Base-by-base conservation (phyloP, 2,888 invertebrate genomes). In the Gasteruption jaculator region DNA sequence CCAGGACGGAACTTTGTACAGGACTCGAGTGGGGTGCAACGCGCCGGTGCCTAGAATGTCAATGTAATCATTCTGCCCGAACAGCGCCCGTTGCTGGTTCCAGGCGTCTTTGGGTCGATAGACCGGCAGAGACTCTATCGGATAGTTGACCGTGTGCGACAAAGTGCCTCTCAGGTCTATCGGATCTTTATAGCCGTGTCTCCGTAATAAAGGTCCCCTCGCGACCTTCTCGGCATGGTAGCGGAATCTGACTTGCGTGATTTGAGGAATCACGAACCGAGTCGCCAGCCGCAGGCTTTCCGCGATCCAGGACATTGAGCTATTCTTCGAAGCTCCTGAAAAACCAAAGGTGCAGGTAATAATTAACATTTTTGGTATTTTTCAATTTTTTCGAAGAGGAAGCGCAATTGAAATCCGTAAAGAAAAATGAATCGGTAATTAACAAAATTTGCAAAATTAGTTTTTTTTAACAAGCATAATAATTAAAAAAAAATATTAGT, bases 61-160 rank as follows among this genome's bases (percentile, higher is more conserved):
- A 50, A 96, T 93, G 63, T 95, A 96, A 71, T 96, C 95, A 73
- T 96, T 96, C 68, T 94, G 94, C 0, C 96, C 96, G 74, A 89
- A 92, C 1, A 91, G 68, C 2, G 93, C 91, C 60, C 79, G 79
- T 56, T 82, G 85, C 53, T 82, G 78, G 0, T 74, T 63, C 94
- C 94, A 96, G 1, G 71, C 60, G 71, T 91, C 80, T 50, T 74
- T 77, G 3, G 91, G 91, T 40, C 79, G 57, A 51, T 87, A 87
- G 24, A 78, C 73, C 0, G 88, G 88, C 62, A 87, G 78, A 1
- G 83, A 80, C 4, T 80, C 62, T 25, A 74, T 56, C 41, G 71
- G 70, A 21, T 66, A 75, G 2, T 76, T 76, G 38, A 76, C 73
- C 25, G 75, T 60, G 56, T 86, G 80, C 0, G 92, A 90, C 39